Evolutionary conservation across 1,140 invertebrate genomes (phyloP), one percentile per base, ranked within the genome.

Genomic region (Oedothorax gibbosus): DNA sequence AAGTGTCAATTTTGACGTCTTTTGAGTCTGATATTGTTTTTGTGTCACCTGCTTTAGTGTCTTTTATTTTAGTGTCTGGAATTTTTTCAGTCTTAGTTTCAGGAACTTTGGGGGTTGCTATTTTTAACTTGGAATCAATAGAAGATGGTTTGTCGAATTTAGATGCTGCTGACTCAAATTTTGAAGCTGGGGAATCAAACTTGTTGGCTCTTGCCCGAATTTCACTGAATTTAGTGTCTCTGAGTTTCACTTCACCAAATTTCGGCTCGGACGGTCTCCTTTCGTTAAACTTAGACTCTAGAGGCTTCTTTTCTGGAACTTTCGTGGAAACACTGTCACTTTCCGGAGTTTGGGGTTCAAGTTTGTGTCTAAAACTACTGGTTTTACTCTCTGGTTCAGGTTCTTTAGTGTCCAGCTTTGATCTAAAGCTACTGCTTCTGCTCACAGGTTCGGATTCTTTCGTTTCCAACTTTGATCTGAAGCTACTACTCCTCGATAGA

Each of bases 221-320:
- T 54, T 83, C 81, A n/a, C 71, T 83, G 10, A 83, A 83, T 50
- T 83, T 83, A 12, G 81, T 83, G 18, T 83, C 81, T 49, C 81
- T 83, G 4, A 83, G 21, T 56, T 49, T 73, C 7, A 73, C 71
- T 57, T 83, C 81, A 7, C 81, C 81, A n/a, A 83, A 83, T 20
- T 83, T 83, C 7, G 71, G n/a, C 20, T 83, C 81, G 10, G 50
- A 11, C 10, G 81, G 81, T 18, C 49, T 83, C 71, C 60, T 83
- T 75, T 83, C 81, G 49, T 66, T 66, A 20, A 75, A 83, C 35
- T 54, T 83, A 14, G 81, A 66, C 56, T 83, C 81, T 18, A 83
- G 15, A 35, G 81, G 9, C 54, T 72, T 72, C 57, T 83, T 83
- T 18, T 83, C 81, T 7, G 72, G 54, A 12, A 73, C 54, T 35